Percentiles rank a stretch among this genome's conserved stretches.
Conservation (phyloP, 2,113 vertebrate species). For the Recurvirostra avosetta region DNA sequence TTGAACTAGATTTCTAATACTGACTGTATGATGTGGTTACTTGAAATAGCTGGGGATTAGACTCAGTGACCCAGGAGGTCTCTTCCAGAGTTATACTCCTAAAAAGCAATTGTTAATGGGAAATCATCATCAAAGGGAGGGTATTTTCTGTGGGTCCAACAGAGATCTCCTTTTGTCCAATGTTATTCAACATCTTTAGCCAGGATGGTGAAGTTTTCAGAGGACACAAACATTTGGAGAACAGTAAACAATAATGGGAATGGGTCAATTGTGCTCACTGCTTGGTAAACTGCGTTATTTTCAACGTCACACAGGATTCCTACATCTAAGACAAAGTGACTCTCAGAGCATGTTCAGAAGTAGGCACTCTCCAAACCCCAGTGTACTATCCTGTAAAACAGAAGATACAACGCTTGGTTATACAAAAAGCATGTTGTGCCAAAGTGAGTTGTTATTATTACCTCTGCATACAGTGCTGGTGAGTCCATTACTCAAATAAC, state of each 20-base stretch:
- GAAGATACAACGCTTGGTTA: not conserved
- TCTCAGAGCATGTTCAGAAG: not conserved
- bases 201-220: slow-evolving; percentile 1
- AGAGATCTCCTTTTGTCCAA: slow-evolving; percentile 29
- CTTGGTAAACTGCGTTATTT: not conserved
- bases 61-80: slow-evolving; percentile 51
- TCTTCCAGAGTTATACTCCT: slow-evolving; percentile 2
- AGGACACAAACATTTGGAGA: not conserved
- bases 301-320: not conserved
- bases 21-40: slow-evolving; percentile 39
- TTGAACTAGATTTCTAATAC: slow-evolving; percentile 33
- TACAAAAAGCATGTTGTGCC: not conserved
- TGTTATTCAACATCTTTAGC: slow-evolving; percentile 24
- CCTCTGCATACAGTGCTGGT: not conserved
- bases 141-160: slow-evolving; percentile 3
- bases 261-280: not conserved
- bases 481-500: not conserved
- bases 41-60: slow-evolving; percentile 33
- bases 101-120: slow-evolving; percentile 47
- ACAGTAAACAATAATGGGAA: slow-evolving; percentile 16
- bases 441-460: not conserved
- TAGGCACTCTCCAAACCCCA: not conserved
- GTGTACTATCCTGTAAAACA: not conserved
- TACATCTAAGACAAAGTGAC: not conserved
- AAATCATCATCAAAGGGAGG: slow-evolving; percentile 1